These are phyloP conservation scores for Apis laboriosa DNA, from an alignment of 1,140 invertebrate species.

Conservation along the genomic window DNA sequence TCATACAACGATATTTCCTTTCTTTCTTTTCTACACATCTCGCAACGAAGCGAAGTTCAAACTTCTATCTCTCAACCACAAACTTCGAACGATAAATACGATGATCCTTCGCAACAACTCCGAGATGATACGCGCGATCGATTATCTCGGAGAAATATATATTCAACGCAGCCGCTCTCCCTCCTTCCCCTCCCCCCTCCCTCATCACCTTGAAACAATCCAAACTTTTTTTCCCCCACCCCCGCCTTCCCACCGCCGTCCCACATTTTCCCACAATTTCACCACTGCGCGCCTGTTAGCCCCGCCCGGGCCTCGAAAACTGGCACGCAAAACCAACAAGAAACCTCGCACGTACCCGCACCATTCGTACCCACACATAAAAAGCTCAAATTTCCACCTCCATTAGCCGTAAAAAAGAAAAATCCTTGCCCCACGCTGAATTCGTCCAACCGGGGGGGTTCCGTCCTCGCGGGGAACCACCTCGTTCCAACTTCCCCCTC, in stretches of 20 bases:
- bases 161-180: background rate
- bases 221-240: background rate
- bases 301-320: background rate
- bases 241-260: background rate
- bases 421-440: conserved; percentile 5
- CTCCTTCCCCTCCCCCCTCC: too few relatives aligned
- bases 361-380: conserved; percentile 7
- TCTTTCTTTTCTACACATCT: too few relatives aligned
- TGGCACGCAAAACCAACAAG: conserved; percentile 2
- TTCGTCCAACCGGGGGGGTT: background rate
- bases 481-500: background rate
- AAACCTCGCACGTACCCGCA: background rate
- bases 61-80: too few relatives aligned
- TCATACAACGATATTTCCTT: too few relatives aligned
- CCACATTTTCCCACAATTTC: background rate
- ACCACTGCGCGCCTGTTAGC: background rate
- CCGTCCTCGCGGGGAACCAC: background rate
- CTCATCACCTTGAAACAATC: background rate
- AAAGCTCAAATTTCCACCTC: conserved; percentile 33
- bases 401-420: conserved; percentile 32
- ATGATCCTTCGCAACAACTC: background rate
- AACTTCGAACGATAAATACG: background rate
- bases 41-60: too few relatives aligned
- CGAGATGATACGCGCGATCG: background rate
- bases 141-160: background rate